Base-by-base conservation (phyloP, 2,888 invertebrate genomes). In the Bibio marci region DNA sequence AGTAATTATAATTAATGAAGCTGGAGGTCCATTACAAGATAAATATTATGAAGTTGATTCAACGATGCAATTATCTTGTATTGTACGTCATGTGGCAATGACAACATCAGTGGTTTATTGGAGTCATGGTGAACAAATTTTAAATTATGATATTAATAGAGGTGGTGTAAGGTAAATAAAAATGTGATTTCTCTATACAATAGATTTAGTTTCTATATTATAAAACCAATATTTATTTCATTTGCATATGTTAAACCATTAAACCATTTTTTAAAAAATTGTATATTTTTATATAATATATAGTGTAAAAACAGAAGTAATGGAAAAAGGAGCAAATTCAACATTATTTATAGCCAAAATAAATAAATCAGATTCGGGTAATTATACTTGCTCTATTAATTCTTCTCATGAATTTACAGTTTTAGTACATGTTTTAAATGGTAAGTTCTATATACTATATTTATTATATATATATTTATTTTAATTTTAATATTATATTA, bases 1-100 rank as follows among this genome's bases (percentile, higher is more conserved):
- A 49, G 67, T 70, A 41, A 60, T 64, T 53, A 69, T 70, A 47
- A 61, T 67, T 35, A 70, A 69, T 48, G 66, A 68, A 44, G 62
- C 65, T 43, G 67, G 67, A 3, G 58, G 63, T 46, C 62, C 64
- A 27, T 55, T 71, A 38, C 62, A 62, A 46, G 67, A 68, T 50
- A 67, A 67, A 49, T 65, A 66, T 51, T 68, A 68, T 50, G 67
- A 69, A 52, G 66, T 65, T 30, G 70, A 69, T 48, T 67, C 67
- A 43, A 68, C 69, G 17, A 59, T 71, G 38, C 68, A 69, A 45
- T 54, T 70, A 40, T 65, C 65, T 30, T 70, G 70, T 49, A 58
- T 67, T 46, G 69, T 70, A 39, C 59, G 66, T 4, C 64, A 66
- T 50, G 65, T 67, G 44, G 62, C 66, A 19, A 66, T 66, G 58